Evolutionary conservation across 2,797 vertebrate species (phyloP), one percentile per base, ranked within the genome.

Genomic region (Hydrophis major): DNA sequence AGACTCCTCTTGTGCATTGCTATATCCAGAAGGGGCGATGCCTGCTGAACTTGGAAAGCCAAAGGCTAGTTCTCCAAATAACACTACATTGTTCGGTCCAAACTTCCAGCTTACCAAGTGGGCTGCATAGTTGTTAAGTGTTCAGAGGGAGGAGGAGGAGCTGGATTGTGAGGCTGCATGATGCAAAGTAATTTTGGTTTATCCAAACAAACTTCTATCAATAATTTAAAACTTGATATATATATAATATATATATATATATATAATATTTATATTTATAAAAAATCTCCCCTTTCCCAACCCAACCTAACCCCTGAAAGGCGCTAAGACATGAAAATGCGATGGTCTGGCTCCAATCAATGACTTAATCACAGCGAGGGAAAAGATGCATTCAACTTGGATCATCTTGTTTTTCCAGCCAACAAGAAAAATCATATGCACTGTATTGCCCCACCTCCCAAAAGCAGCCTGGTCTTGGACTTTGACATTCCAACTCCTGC

Each of bases 211-310:
- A 91, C 87, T 91, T 93, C 97, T 97, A 98, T 97, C 97, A 98
- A 98, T 98, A 98, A 98, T 98, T 98, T 98, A 98, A 98, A 98
- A 98, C 97, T 97, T 98, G 97, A 98, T 97, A 98, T 98, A 98
- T 98, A 98, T 96, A 97, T 96, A 95, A 97, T 97, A 60, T 94
- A 87, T 96, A 53, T 94, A 87, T 96, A 53, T 32, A 32, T 95
- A 93, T 95, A 91, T 96, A 37, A 88, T 92, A 89, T 93, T 74
- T 92, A 92, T 94, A 92, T 87, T 47, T 90, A 97, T 96, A 97
- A 97, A 97, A 97, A 97, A 97, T 95, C 95, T 97, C 94, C 95
- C 97, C 94, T 94, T 95, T 97, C 96, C 96, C 97, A 97, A 96
- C 95, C 96, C 95, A 86, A 96, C 95, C 96, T 95, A 86, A 89